phyloP scores from a whole-genome alignment of 2,888 invertebrate species.

The Dorcus parallelipipedus region DNA sequence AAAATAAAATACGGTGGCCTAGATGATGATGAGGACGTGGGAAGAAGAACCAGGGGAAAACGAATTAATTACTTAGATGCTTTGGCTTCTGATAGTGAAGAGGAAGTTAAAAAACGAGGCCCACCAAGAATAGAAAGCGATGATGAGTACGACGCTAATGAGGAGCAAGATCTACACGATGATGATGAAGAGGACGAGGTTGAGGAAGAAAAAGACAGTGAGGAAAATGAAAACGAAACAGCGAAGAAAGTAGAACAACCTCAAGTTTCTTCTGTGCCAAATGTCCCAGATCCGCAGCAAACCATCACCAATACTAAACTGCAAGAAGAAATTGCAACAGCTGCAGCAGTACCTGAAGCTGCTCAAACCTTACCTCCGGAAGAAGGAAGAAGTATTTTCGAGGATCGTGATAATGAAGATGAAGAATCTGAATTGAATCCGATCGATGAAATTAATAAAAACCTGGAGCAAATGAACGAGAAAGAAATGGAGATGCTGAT shows the following conservation, averaged over 20 bases:
- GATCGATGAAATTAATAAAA: slow-evolving; percentile 43
- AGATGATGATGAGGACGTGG: slow-evolving; percentile 56
- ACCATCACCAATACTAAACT: slow-evolving; percentile 31
- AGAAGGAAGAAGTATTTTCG: slow-evolving; percentile 3
- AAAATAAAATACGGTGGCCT: slow-evolving; percentile 58
- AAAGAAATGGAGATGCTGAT: slow-evolving; percentile 52
- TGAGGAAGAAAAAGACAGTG: slow-evolving; percentile 17
- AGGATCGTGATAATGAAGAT: slow-evolving; percentile 15
- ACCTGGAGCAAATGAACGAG: slow-evolving; percentile 50
- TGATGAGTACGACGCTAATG: slow-evolving; percentile 54
- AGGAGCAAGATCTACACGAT: slow-evolving; percentile 44
- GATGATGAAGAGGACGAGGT: slow-evolving; percentile 31
- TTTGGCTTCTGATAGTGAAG: slow-evolving; percentile 66
- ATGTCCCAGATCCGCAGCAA: slow-evolving; percentile 35
- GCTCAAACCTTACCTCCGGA: slow-evolving; percentile 5
- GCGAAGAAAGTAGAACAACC: slow-evolving; percentile 24
- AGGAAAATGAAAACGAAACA: slow-evolving; percentile 24
- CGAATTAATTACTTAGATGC: slow-evolving; percentile 75
- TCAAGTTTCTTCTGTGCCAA: slow-evolving; percentile 17
- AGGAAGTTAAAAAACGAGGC: slow-evolving; percentile 50
- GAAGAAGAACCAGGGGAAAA: slow-evolving; percentile 67
- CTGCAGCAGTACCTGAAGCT: slow-evolving; percentile 7
- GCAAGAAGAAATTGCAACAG: slow-evolving; percentile 23
- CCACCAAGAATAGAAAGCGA: slow-evolving; percentile 50
- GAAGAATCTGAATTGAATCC: slow-evolving; percentile 45